A percentile compares a stretch with the other conserved stretches of the same genome.
phyloP scores from a whole-genome alignment of 23 tunicate species.

The Diplosoma virens region DNA sequence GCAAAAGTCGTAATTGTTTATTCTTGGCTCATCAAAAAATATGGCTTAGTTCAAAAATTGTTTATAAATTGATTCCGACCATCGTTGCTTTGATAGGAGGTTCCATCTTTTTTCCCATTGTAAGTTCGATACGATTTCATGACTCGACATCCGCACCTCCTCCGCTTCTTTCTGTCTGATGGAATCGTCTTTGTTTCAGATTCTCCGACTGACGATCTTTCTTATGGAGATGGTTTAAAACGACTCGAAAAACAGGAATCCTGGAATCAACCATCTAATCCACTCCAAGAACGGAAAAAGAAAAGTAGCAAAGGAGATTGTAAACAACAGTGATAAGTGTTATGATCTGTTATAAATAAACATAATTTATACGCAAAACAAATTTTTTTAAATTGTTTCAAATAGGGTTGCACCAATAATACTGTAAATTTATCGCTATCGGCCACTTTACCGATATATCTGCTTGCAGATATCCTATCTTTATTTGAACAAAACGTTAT shows the following conservation, averaged over 20 bases:
- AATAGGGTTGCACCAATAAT: no score
- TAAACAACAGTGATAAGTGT: conserved; percentile 55
- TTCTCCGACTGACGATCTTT: conserved; percentile 7
- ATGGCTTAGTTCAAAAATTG: neutral
- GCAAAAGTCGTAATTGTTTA: no score
- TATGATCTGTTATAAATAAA: no score
- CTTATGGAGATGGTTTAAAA: conserved; percentile 46
- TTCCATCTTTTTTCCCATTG: no score
- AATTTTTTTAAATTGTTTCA: no score
- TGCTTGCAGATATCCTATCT: no score
- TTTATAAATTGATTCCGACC: neutral
- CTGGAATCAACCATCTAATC: conserved; percentile 20
- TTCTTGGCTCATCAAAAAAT: neutral
- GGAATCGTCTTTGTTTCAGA: conserved; percentile 5
- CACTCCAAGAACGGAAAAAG: neutral
- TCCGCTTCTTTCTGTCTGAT: neutral
- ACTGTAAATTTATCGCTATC: no score
- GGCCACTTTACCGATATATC: no score
- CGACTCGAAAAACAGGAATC: conserved; percentile 49
- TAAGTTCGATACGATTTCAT: no score
- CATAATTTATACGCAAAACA: no score
- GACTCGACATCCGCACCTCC: no score
- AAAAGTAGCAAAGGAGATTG: conserved; percentile 48
- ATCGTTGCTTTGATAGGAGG: neutral
- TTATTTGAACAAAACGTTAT: no score